phyloP scores from a whole-genome alignment of 1,140 invertebrate genomes.

The Ladona fulva region DNA sequence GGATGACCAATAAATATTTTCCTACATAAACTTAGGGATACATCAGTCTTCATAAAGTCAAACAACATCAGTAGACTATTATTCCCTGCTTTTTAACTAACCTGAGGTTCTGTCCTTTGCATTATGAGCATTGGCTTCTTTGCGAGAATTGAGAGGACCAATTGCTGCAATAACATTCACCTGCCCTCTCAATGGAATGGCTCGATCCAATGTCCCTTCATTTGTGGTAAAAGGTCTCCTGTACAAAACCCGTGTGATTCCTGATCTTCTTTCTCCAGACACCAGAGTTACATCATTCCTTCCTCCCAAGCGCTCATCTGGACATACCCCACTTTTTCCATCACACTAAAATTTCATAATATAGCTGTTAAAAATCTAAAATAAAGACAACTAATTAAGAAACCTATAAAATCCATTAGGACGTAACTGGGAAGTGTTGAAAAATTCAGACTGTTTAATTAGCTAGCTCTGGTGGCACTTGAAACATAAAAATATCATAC shows the following conservation, averaged over 20 bases:
- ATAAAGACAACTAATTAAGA: background rate
- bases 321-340: conserved; percentile 70
- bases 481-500: no score
- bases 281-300: conserved; percentile 67
- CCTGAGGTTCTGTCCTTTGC: conserved; percentile 55
- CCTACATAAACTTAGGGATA: no score
- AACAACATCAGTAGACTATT: no score
- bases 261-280: conserved; percentile 63
- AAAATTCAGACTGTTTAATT: no score
- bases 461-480: no score
- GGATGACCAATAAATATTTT: no score
- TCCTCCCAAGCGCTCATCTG: conserved; percentile 70
- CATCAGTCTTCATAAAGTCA: no score
- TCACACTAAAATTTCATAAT: conserved; percentile 32
- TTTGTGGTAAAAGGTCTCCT: conserved; percentile 63
- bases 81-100: conserved; percentile 18
- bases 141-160: conserved; percentile 64
- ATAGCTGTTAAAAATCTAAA: background rate
- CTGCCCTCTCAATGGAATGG: conserved; percentile 54
- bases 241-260: conserved; percentile 73
- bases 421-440: no score
- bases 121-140: conserved; percentile 75
- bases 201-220: conserved; percentile 57
- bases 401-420: no score
- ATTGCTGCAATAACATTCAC: conserved; percentile 80